Conservation (phyloP, 2,113 vertebrate species). For the Dromiciops gliroides region DNA sequence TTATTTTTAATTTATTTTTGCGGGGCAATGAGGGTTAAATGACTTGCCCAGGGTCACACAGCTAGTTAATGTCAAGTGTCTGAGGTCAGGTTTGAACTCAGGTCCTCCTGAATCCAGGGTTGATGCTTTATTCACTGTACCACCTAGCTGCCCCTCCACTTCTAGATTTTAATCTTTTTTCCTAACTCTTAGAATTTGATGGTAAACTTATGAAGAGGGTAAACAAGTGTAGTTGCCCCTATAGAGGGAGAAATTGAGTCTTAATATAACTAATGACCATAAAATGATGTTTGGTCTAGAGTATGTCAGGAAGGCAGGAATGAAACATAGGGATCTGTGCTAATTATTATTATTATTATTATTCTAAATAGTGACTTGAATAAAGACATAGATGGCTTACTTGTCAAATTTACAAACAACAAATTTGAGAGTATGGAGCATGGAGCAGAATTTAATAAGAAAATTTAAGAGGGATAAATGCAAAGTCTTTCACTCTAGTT, state of each 20-base stretch:
- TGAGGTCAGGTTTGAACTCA: too few relatives aligned
- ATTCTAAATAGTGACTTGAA: neutral
- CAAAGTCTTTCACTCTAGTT: neutral
- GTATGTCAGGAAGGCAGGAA: neutral
- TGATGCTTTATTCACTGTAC: too few relatives aligned
- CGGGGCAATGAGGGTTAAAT: too few relatives aligned
- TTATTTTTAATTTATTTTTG: too few relatives aligned
- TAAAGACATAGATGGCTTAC: neutral
- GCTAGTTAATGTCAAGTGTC: too few relatives aligned
- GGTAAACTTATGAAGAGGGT: neutral
- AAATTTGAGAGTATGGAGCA: neutral
- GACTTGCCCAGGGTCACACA: too few relatives aligned
- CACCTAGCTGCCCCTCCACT: too few relatives aligned
- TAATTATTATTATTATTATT: neutral
- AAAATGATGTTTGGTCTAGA: neutral
- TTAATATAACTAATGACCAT: neutral
- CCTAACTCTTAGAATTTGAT: neutral
- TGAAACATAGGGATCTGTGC: neutral
- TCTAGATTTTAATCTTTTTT: neutral
- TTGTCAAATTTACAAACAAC: neutral
- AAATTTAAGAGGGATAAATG: neutral
- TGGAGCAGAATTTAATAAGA: neutral
- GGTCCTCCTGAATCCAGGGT: too few relatives aligned
- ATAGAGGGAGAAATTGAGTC: too few relatives aligned
- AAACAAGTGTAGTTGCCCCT: neutral